Evolutionary conservation across 2,888 invertebrate species (phyloP).

Genomic region (Heliconius ethilla): DNA sequence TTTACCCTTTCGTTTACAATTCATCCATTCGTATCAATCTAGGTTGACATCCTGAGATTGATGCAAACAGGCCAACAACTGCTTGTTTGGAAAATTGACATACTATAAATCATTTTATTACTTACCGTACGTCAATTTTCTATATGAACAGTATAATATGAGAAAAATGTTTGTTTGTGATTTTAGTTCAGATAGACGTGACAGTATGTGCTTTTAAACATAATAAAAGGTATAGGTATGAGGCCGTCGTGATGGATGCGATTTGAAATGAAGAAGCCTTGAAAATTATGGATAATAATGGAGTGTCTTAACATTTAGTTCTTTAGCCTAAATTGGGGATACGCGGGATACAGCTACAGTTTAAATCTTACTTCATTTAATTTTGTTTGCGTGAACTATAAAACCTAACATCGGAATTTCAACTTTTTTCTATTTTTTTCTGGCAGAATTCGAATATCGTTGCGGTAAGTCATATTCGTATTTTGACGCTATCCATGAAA

Average conservation of each 20-base stretch:
- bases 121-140: not conserved
- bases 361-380: too few relatives aligned
- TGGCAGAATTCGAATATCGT: too few relatives aligned
- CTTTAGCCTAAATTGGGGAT: too few relatives aligned
- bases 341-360: too few relatives aligned
- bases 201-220: too few relatives aligned
- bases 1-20: not conserved
- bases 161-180: not conserved
- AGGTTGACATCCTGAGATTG: not conserved
- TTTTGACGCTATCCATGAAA: too few relatives aligned
- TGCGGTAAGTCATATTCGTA: too few relatives aligned
- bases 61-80: not conserved
- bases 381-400: too few relatives aligned
- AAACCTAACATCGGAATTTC: too few relatives aligned
- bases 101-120: not conserved
- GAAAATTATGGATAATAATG: not conserved
- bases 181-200: not conserved
- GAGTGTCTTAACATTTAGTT: not conserved
- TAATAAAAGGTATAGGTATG: too few relatives aligned
- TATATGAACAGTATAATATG: not conserved
- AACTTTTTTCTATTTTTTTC: too few relatives aligned
- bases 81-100: not conserved
- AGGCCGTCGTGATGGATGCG: too few relatives aligned
- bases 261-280: not conserved
- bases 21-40: conserved; percentile 2